Base-by-base conservation (phyloP, 1,140 invertebrate genomes). In the Pectinophora gossypiella region DNA sequence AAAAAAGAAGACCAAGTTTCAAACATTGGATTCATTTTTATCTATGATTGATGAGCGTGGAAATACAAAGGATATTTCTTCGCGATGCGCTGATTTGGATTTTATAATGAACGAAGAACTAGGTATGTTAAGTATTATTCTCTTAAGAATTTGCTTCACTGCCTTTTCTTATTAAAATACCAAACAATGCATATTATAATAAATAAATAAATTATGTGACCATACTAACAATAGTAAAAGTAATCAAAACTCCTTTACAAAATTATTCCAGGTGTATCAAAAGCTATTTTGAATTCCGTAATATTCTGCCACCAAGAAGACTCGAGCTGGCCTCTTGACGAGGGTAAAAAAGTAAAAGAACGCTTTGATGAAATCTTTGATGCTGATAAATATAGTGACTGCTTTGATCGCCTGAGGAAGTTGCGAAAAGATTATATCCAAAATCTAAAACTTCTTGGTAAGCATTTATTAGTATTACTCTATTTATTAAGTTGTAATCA, bases 231-330 rank as follows among this genome's bases (percentile, higher is more conserved):
- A n/a, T 15, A 19, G n/a, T n/a, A n/a, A n/a, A n/a, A n/a, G n/a
- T n/a, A n/a, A n/a, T n/a, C n/a, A n/a, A n/a, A n/a, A n/a, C n/a
- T 47, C 49, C 12, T 18, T 9, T 44, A 18, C 21, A 46, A n/a
- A 43, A 12, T 32, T 46, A 47, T 72, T 72, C 19, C 49, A 87
- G 84, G 85, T 56, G 97, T 99, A 2, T 96, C 98, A 0, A 97
- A 97, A 83, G 91, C 98, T 0, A 96, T 99, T 46, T 85, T 99
- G 19, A 97, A 97, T 71, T 95, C 97, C 88, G 98, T 99, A 0
- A 95, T 99, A 65, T 99, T 99, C 86, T 99, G 98, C 76, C 98
- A 99, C 83, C 98, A 99, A 91, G 98, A 99, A 86, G 97, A 99
- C 55, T 95, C 97, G 0, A 94, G 93, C 73, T 99, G 98, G 98